phyloP scores from a whole-genome alignment of 1,140 invertebrate genomes.

The Nasonia vitripennis region DNA sequence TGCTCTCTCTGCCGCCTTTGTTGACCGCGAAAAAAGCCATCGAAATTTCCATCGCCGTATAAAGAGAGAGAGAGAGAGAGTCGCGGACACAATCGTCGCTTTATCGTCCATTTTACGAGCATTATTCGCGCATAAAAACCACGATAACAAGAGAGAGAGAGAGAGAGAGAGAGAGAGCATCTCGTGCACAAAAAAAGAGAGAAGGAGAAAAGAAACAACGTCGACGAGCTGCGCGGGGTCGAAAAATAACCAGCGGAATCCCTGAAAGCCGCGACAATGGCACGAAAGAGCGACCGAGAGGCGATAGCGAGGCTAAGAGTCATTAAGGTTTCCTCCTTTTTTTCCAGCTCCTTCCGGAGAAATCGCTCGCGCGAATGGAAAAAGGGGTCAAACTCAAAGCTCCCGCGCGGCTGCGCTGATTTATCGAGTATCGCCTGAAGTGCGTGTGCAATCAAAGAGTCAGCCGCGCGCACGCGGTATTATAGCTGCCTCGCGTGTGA shows the following conservation, averaged over 20 bases:
- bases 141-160: not conserved
- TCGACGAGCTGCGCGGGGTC: not conserved
- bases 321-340: conserved; percentile 24
- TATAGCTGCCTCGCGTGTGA: not conserved
- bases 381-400: conserved; percentile 12
- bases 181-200: not conserved
- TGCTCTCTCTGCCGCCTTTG: not conserved
- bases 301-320: not conserved
- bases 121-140: not conserved
- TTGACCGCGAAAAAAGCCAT: not conserved
- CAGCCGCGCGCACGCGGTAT: not conserved
- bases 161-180: not conserved
- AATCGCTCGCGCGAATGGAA: not conserved
- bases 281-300: not conserved
- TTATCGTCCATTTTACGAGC: not conserved
- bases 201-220: not conserved
- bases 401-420: not conserved
- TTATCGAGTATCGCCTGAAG: conserved; percentile 13
- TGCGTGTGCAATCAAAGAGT: conserved; percentile 24
- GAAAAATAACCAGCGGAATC: not conserved
- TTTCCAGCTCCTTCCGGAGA: not conserved
- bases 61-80: not conserved
- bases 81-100: not conserved
- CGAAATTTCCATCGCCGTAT: not conserved
- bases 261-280: conserved; percentile 9